These are phyloP conservation scores for Melanogrammus aeglefinus DNA, from an alignment of 2,797 vertebrate species.

Conservation along the genomic window DNA sequence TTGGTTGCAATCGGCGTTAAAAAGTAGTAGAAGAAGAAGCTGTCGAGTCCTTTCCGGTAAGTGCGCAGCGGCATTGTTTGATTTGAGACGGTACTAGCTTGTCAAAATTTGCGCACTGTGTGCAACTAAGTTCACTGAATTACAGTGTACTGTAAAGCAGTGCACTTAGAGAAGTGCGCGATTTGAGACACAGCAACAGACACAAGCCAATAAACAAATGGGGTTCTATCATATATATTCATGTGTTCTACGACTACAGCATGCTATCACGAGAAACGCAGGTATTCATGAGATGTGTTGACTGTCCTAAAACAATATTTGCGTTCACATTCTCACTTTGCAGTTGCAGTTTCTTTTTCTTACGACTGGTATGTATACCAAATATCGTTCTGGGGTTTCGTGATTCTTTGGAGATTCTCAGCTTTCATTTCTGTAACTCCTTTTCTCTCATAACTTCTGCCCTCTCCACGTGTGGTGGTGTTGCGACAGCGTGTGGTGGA, in stretches of 20 bases:
- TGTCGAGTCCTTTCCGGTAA: too few species aligned
- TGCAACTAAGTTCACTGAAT: too few species aligned
- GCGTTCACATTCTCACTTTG: background rate
- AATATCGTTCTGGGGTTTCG: background rate
- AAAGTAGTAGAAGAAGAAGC: too few species aligned
- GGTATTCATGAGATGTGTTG: background rate
- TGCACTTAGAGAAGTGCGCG: too few species aligned
- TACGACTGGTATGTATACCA: background rate
- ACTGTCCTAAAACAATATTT: background rate
- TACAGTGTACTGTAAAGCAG: too few species aligned
- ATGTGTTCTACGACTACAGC: background rate
- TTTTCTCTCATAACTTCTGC: background rate
- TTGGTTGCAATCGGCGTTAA: too few species aligned
- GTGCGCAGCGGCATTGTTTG: too few species aligned
- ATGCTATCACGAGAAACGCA: background rate
- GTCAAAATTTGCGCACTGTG: too few species aligned
- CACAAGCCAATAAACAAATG: background rate
- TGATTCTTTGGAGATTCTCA: background rate
- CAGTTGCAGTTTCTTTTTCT: background rate
- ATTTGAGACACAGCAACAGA: too few species aligned
- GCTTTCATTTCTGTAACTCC: background rate
- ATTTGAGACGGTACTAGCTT: too few species aligned
- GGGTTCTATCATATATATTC: background rate
- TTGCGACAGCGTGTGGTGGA: background rate
- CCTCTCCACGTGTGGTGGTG: too few species aligned